These are phyloP conservation scores for Ciona savignyi DNA, from an alignment of 23 tunicate species.

Conservation along the genomic window DNA sequence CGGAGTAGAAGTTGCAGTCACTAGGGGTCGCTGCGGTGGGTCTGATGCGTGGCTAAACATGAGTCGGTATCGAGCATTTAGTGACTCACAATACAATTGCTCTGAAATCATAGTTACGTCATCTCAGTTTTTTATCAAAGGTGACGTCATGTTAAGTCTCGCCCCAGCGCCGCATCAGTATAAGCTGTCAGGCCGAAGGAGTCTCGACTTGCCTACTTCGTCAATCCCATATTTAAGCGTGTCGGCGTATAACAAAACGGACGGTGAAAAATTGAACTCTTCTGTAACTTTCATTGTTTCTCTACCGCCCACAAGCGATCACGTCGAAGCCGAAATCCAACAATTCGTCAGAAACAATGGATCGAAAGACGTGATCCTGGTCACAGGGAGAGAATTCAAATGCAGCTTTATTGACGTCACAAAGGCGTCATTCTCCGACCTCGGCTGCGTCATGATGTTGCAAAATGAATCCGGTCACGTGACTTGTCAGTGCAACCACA, in stretches of 20 bases:
- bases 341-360: neutral
- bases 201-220: neutral
- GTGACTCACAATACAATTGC: no score
- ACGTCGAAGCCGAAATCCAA: neutral
- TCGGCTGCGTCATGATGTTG: no score
- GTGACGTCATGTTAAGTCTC: neutral
- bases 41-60: no score
- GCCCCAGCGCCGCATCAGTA: no score
- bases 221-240: neutral
- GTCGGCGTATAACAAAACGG: neutral
- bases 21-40: no score
- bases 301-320: no score
- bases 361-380: neutral
- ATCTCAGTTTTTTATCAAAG: neutral
- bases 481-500: neutral
- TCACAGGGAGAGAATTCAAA: neutral
- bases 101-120: neutral
- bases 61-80: no score
- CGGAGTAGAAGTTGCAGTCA: no score
- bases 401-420: neutral
- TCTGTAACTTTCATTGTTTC: neutral
- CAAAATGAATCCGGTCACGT: neutral
- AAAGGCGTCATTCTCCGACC: neutral
- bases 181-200: neutral
- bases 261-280: neutral